Percentiles rank a stretch among this genome's conserved stretches.
Conservation (phyloP, 2,113 vertebrate genomes). For the Geococcyx californianus region DNA sequence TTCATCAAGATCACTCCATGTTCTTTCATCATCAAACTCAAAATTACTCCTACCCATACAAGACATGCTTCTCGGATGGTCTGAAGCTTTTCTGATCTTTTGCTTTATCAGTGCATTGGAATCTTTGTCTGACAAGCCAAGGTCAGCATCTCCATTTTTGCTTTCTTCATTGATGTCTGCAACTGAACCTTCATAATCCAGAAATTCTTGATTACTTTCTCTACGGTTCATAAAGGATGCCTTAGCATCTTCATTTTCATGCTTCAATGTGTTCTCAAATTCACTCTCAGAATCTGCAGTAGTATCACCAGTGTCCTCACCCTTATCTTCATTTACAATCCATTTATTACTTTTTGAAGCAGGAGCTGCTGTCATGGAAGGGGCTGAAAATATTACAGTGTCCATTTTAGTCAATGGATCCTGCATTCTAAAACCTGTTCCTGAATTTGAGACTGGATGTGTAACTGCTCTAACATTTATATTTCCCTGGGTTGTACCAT, state of each 20-base stretch:
- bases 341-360: not conserved
- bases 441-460: not conserved
- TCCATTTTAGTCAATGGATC: not conserved
- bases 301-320: not conserved
- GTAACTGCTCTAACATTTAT: not conserved
- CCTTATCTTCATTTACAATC: slow-evolving; percentile 24
- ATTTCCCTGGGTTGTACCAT: not conserved
- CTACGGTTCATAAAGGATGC: not conserved
- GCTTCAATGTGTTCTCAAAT: slow-evolving; percentile 52
- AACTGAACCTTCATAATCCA: slow-evolving; percentile 67
- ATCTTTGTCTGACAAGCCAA: slow-evolving; percentile 65
- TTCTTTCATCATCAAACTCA: slow-evolving; percentile 92
- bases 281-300: slow-evolving; percentile 71
- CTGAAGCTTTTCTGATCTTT: not conserved
- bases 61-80: not conserved
- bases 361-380: not conserved
- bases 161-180: slow-evolving; percentile 56
- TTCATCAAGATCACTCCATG: slow-evolving; percentile 90
- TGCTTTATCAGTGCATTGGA: slow-evolving; percentile 54
- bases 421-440: not conserved
- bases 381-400: not conserved
- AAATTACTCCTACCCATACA: slow-evolving; percentile 44
- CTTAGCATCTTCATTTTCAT: not conserved
- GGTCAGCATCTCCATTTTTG: slow-evolving; percentile 56
- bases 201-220: slow-evolving; percentile 47